Evolutionary conservation across 2,888 invertebrate genomes (phyloP).

Genomic region (Eulithis testata): DNA sequence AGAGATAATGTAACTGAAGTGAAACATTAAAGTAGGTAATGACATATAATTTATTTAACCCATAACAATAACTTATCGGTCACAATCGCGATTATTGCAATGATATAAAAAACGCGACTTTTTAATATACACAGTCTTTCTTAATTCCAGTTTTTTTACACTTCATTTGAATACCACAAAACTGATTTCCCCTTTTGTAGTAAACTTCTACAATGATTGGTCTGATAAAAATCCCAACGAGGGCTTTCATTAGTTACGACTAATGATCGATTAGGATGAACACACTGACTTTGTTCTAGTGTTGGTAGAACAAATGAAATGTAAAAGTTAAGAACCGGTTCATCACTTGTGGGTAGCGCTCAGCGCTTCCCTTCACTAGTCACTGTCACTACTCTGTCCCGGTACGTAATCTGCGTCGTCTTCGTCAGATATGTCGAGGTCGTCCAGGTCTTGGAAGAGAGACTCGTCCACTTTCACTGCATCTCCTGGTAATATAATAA

Average conservation of each 20-base stretch:
- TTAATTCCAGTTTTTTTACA: conserved; percentile 22
- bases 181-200: too few species aligned
- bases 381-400: conserved; percentile 77
- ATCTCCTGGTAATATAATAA: conserved; percentile 81
- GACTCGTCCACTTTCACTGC: conserved; percentile 97
- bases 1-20: background rate
- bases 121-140: conserved; percentile 27
- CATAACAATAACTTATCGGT: conserved; percentile 61
- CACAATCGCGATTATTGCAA: conserved; percentile 41
- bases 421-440: conserved; percentile 90
- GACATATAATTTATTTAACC: conserved; percentile 53
- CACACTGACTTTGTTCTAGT: too few species aligned
- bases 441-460: conserved; percentile 95
- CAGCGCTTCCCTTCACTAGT: conserved; percentile 55
- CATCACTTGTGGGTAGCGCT: conserved; percentile 11
- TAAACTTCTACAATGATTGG: background rate
- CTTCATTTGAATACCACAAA: conserved; percentile 7
- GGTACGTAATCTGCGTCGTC: conserved; percentile 87
- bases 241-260: too few species aligned
- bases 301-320: conserved; percentile 10
- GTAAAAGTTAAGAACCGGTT: conserved; percentile 23
- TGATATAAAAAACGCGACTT: conserved; percentile 31
- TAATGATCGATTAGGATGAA: too few species aligned
- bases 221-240: too few species aligned
- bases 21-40: conserved; percentile 10